These are phyloP conservation scores for Leistus spinibarbis DNA, from an alignment of 2,888 invertebrate species.

Conservation along the genomic window DNA sequence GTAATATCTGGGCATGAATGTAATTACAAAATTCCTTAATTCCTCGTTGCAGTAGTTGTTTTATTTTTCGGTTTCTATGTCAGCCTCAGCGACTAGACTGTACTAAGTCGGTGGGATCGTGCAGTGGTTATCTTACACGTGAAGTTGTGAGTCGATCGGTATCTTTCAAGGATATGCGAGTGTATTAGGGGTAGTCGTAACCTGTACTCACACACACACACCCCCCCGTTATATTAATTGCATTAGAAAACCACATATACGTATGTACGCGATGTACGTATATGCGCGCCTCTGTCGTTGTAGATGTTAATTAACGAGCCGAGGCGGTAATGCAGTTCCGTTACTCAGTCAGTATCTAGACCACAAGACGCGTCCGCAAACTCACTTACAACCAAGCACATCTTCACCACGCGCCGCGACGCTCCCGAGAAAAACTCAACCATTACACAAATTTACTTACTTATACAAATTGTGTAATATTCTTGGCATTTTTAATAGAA, in stretches of 20 bases:
- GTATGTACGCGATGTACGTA: background rate
- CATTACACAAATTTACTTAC: background rate
- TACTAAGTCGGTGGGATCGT: background rate
- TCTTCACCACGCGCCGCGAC: no score
- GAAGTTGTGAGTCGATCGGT: background rate
- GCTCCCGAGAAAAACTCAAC: background rate
- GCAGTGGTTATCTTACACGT: background rate
- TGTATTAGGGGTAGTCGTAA: background rate
- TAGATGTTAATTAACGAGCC: constrained; percentile 2
- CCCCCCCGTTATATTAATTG: constrained; percentile 15
- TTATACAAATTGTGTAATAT: background rate
- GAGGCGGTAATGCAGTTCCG: constrained; percentile 14
- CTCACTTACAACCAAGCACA: background rate
- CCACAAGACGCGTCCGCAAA: background rate
- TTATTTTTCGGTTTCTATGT: background rate
- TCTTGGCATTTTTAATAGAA: background rate
- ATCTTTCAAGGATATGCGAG: background rate
- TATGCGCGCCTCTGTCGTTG: background rate
- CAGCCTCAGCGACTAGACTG: no score
- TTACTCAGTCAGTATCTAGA: background rate
- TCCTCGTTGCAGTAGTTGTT: background rate
- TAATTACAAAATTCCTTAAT: no score
- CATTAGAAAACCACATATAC: constrained; percentile 15
- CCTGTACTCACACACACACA: background rate
- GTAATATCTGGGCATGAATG: no score